Base-by-base conservation (phyloP, 2,797 vertebrate species). In the Paratrypauchen microcephalus region DNA sequence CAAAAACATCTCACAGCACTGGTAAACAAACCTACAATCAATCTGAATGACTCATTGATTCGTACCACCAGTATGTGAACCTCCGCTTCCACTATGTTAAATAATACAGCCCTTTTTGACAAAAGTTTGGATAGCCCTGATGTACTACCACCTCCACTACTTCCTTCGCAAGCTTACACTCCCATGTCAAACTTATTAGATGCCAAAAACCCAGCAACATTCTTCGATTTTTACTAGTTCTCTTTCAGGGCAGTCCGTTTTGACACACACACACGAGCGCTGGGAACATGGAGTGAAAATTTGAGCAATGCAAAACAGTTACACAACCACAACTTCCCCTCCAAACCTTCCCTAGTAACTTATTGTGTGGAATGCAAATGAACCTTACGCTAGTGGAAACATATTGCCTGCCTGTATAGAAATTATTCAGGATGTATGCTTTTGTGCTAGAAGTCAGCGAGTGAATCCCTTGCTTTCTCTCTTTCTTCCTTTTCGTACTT, bases 341-440 rank as follows among this genome's bases (percentile, higher is more conserved):
- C 36, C 52, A 86, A 82, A 80, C 73, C 76, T 70, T 68, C 66
- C 60, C 66, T 62, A 69, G 78, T 86, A 83, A 80, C 61, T 75
- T 63, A 68, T 59, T 69, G 68, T 57, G 13, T 45, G 18, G 73
- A 78, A 88, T 92, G 87, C 77, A 84, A 87, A 89, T 92, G 79
- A 65, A 48, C 70, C 64, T 30, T 65, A 85, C 78, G 69, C 78
- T 77, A 81, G 77, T 77, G 79, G 83, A 84, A 89, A 90, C 81
- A 81, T 73, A 85, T 82, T 81, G 83, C 73, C 68, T 78, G 70
- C 69, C 78, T 48, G 76, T 86, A 82, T 73, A 30, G 71, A 76
- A 67, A 71, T 74, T 83, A 79, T 74, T 32, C 47, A 30, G 32
- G 23, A 16, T 50, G 28, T 66, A 52, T 55, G 48, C 50, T 54